Conservation (phyloP, 2,888 invertebrate species). For the Agapostemon virescens region DNA sequence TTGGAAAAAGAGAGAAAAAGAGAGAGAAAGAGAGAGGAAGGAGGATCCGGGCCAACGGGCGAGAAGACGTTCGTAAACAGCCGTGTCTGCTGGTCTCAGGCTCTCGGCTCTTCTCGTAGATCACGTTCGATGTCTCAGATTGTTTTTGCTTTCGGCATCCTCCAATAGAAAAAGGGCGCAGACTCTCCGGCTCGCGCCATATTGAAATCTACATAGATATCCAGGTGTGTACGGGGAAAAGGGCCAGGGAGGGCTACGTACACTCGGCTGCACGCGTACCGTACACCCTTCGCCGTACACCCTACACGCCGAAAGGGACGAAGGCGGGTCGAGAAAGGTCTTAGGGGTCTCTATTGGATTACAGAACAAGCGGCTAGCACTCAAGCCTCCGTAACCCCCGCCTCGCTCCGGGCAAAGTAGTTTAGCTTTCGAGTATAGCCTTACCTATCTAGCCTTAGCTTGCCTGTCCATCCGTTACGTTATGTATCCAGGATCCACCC, state of each 20-base stretch:
- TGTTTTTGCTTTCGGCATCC: conserved; percentile 38
- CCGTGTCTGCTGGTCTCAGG: background rate
- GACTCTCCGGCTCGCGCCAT: conserved; percentile 58
- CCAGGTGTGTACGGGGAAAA: conserved; percentile 39
- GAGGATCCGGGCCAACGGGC: background rate
- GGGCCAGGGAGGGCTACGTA: conserved; percentile 16
- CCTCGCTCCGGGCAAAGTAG: conserved; percentile 71
- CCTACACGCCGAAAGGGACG: conserved; percentile 2
- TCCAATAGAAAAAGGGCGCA: conserved; percentile 28
- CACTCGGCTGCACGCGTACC: conserved; percentile 55
- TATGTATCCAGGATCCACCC: conserved; percentile 71
- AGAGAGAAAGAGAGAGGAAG: background rate
- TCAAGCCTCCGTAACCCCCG: conserved; percentile 70
- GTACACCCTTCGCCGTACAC: no score
- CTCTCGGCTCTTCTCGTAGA: conserved; percentile 8
- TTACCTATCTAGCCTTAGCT: conserved; percentile 71
- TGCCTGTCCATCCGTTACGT: conserved; percentile 72
- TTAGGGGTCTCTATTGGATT: conserved; percentile 75
- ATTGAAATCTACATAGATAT: conserved; percentile 71
- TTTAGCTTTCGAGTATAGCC: conserved; percentile 73
- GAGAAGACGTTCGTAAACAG: conserved; percentile 24
- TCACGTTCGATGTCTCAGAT: conserved; percentile 27
- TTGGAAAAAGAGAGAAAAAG: background rate
- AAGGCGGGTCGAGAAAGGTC: conserved; percentile 66
- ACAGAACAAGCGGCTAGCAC: conserved; percentile 75